Base-by-base conservation (phyloP, 2,797 vertebrate genomes). In the Hyperoplus lanceolatus region DNA sequence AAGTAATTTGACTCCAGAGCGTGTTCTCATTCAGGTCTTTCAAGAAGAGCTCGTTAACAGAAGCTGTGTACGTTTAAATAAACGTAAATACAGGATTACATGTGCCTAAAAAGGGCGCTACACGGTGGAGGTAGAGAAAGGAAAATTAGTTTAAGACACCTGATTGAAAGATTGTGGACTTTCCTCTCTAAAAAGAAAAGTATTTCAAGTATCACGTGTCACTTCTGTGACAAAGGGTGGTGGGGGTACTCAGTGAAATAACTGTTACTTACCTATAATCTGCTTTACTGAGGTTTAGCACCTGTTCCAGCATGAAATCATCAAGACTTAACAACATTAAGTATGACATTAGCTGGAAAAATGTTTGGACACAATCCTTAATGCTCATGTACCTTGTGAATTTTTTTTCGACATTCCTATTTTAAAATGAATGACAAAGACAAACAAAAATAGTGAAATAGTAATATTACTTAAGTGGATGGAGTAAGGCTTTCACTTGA, bases 181-280 rank as follows among this genome's bases (percentile, higher is more conserved):
- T 77, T 55, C 71, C 56, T 58, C 13, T 29, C 29, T 14, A 51
- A 65, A 57, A 56, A 75, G 70, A 76, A 73, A 66, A 70, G 21
- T 45, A 58, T 77, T 94, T 93, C 90, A 93, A 92, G 90, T 92
- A 91, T 86, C 70, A 73, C 59, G 6, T 76, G 80, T 82, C 72
- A 68, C 71, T 70, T 84, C 29, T 82, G 72, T 2, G 10, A 80
- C 82, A 75, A 80, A 50, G 75, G 29, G 29, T 29, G 29, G 29
- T 2, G 29, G 29, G 29, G 29, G 29, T 53, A 68, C n/a, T 9
- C 55, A 49, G 63, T 73, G 68, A 70, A 83, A 83, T 63, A 82
- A 83, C 53, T 68, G 76, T 61, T 83, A 70, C 80, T 81, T 49
- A 75, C 21, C 54, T 54, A 61, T 84, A 76, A 88, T 85, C 71